Evolutionary conservation across 2,113 vertebrate genomes (phyloP).

Genomic region (Rhinolophus sinicus): DNA sequence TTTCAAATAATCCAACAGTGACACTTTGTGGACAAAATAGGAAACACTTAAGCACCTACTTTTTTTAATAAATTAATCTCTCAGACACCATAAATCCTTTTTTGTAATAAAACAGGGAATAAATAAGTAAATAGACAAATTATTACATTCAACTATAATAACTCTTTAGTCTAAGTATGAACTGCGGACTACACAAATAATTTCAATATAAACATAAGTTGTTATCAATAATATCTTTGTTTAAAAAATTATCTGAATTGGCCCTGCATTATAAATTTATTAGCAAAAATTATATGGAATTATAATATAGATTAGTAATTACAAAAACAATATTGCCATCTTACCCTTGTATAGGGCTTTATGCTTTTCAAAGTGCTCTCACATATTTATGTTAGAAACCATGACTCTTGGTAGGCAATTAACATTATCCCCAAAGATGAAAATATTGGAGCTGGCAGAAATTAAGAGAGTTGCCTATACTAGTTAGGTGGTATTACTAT

Average conservation of each 20-base stretch:
- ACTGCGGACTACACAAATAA: neutral
- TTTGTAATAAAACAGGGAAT: conserved; percentile 14
- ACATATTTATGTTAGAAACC: conserved; percentile 17
- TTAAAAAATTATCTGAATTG: conserved; percentile 32
- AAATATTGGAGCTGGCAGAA: conserved; percentile 6
- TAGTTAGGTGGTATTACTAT: neutral
- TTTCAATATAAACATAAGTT: conserved; percentile 42
- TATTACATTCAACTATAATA: conserved; percentile 9
- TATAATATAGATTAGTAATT: neutral
- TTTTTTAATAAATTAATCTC: conserved; percentile 49
- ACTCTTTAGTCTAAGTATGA: conserved; percentile 22
- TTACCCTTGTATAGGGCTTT: neutral
- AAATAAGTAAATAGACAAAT: conserved; percentile 8
- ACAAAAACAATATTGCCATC: neutral
- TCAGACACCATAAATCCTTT: conserved; percentile 10
- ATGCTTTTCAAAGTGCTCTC: conserved; percentile 51
- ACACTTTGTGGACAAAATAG: conserved; percentile 80
- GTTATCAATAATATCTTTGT: neutral
- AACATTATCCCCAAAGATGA: neutral
- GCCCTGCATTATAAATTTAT: neutral
- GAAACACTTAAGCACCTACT: neutral
- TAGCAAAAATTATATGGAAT: neutral
- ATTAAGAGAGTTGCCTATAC: neutral
- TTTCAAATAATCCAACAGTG: conserved; percentile 74
- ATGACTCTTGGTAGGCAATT: neutral